A percentile compares a stretch with the other conserved stretches of the same genome.
These are phyloP conservation scores for Patella ulyssiponensis DNA, from an alignment of 2,888 invertebrate species.

Conservation along the genomic window DNA sequence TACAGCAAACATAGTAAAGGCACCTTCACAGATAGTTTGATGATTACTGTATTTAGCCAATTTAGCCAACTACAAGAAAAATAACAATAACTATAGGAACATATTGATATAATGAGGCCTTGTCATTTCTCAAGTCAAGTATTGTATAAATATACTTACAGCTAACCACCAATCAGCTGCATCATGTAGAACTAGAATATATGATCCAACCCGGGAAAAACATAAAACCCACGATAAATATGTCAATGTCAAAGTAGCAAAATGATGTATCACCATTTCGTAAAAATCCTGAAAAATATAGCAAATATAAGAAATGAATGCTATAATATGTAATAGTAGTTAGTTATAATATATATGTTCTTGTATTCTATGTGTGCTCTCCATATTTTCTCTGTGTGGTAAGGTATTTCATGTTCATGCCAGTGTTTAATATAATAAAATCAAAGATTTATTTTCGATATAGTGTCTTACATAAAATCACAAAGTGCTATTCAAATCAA, in stretches of 20 bases:
- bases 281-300: neutral
- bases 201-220: neutral
- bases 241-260: conserved; percentile 1
- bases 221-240: conserved; percentile 3
- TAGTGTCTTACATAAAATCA: no score
- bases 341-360: no score
- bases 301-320: no score
- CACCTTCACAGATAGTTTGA: neutral
- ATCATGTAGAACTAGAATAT: neutral
- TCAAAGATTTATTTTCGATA: no score
- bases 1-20: conserved; percentile 7
- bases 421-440: no score
- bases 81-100: neutral
- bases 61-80: neutral
- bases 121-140: no score
- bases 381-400: no score
- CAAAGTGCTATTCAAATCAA: no score
- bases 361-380: no score
- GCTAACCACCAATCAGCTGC: conserved; percentile 7
- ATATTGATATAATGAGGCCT: no score
- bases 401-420: no score
- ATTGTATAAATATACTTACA: neutral
- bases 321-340: no score
- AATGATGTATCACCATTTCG: conserved; percentile 1
- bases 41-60: neutral